Evolutionary conservation across 2,888 invertebrate species (phyloP), one percentile per base, ranked within the genome.

Genomic region (Cephalotes varians): DNA sequence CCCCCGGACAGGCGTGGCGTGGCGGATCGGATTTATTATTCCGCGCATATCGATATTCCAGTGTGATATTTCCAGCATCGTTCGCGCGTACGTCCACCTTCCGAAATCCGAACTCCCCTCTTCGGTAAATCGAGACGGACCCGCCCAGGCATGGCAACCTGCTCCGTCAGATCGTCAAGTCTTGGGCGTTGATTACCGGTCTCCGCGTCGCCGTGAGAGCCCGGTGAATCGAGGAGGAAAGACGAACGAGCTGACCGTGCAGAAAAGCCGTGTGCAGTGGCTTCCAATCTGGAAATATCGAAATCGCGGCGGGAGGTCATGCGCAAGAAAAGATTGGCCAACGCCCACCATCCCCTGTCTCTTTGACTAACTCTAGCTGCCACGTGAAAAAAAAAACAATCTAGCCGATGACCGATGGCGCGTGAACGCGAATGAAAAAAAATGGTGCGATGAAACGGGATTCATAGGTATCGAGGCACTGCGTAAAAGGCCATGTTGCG

Each of bases 281-380:
- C 69, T 58, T 60, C 84, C 76, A 76, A 76, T 76, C 71, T 76
- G 56, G 76, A 84, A 81, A 82, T 82, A 84, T 84, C 83, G 83
- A 83, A 84, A 84, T 76, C 69, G 49, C 54, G 62, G 60, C 62
- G 64, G 80, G 58, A 69, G 60, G 79, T 67, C 65, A 67, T 49
- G 79, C 65, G 67, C 49, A 37, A 60, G 74, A 37, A 60, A 40
- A 37, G 79, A 40, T 69, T 34, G 77, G 10, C 49, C 69, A 37
- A 28, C 58, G 51, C 37, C 21, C 51, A 5, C 47, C 31, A 71
- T 28, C 44, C 12, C 34, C 71, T 56, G 71, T 71, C 44, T 21
- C 56, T 69, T 69, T 51, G 76, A 56, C 71, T 56, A 21, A 40
- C 54, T 67, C 15, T 54, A 15, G 74, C 40, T 31, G 31, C 10